phyloP scores from a whole-genome alignment of 2,113 vertebrate genomes.

The Heterotis niloticus region DNA sequence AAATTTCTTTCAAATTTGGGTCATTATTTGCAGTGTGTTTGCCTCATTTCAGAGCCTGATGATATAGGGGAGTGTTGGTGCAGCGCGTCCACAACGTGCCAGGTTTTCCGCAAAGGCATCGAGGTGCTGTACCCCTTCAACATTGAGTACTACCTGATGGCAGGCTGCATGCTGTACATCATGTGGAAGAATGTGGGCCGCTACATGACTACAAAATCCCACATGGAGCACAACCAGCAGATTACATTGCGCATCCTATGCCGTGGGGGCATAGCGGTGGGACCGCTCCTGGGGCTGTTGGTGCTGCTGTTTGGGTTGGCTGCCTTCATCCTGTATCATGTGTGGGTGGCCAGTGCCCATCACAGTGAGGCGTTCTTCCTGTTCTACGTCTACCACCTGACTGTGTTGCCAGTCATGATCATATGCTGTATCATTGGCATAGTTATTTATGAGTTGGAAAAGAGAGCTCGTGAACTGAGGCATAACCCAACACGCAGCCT shows the following conservation, averaged over 20 bases:
- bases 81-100: conserved; percentile 52
- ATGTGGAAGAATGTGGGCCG: conserved; percentile 91
- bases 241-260: conserved; percentile 59
- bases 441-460: conserved; percentile 67
- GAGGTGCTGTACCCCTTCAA: conserved; percentile 85
- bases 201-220: conserved; percentile 26
- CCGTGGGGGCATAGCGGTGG: conserved; percentile 45
- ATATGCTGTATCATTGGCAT: conserved; percentile 61
- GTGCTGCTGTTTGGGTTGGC: conserved; percentile 58
- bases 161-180: conserved; percentile 77
- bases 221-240: background rate
- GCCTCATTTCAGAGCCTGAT: conserved; percentile 23
- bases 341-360: conserved; percentile 53
- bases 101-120: conserved; percentile 73
- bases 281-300: conserved; percentile 63
- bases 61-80: conserved; percentile 59
- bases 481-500: conserved; percentile 82
- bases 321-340: conserved; percentile 77
- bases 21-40: too few relatives aligned
- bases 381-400: conserved; percentile 75
- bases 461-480: conserved; percentile 57
- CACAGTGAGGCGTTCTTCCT: conserved; percentile 59
- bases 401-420: conserved; percentile 72
- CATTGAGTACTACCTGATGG: conserved; percentile 82
- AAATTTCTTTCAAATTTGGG: too few relatives aligned